Conservation (phyloP, 2,797 vertebrate genomes). For the Odontamblyopus lacepedii region DNA sequence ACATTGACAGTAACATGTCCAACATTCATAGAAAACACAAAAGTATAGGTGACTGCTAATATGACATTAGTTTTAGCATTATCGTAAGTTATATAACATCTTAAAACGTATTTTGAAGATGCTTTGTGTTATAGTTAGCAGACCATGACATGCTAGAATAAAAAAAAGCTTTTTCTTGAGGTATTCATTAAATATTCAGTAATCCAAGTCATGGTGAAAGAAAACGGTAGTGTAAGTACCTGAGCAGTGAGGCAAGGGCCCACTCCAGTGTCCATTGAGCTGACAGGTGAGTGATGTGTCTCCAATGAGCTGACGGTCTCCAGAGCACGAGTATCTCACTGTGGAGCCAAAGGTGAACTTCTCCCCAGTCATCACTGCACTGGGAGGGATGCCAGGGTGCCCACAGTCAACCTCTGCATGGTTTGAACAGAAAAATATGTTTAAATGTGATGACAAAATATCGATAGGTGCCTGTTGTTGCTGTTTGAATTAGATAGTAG, state of each 20-base stretch:
- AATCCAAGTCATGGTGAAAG: constrained; percentile 9
- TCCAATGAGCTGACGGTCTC: constrained; percentile 85
- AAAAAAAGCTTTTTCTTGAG: not conserved
- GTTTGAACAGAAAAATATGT: constrained; percentile 13
- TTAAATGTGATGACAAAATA: constrained; percentile 4
- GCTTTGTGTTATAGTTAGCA: not conserved
- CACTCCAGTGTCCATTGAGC: constrained; percentile 93
- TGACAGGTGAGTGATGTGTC: constrained; percentile 90
- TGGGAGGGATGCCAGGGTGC: constrained; percentile 90
- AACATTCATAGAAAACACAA: no score
- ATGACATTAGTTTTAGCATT: no score
- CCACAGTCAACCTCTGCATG: constrained; percentile 92
- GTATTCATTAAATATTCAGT: constrained; percentile 6
- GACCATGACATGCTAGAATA: not conserved
- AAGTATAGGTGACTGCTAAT: no score
- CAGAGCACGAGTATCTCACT: constrained; percentile 88
- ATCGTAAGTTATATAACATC: no score
- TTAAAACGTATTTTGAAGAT: not conserved
- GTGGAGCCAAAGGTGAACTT: constrained; percentile 93
- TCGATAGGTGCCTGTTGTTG: not conserved
- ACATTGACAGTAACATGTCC: no score
- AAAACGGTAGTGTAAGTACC: constrained; percentile 71
- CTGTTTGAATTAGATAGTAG: not conserved
- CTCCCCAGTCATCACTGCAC: constrained; percentile 86
- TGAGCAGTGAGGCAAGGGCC: constrained; percentile 95